Evolutionary conservation across 2,113 vertebrate species (phyloP), one percentile per base, ranked within the genome.

Genomic region (Myotis brandtii): DNA sequence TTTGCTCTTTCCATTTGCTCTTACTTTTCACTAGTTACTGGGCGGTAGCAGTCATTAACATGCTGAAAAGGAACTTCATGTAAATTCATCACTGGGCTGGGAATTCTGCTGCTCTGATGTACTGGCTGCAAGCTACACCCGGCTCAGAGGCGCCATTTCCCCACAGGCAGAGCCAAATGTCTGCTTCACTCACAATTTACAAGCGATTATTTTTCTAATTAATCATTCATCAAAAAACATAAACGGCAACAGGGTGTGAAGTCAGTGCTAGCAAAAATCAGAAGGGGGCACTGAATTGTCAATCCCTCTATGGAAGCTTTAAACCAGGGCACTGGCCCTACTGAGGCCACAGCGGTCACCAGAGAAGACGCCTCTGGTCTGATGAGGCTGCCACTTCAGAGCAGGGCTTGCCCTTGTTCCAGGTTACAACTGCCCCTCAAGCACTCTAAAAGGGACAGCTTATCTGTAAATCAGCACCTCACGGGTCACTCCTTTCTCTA

Each of bases 121-220:
- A 95, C 95, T 97, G 96, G 92, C 97, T 97, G 84, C 72, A 75
- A 87, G 21, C 97, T 97, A 97, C 96, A 90, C 94, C 95, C 30
- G 50, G 98, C 97, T 98, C 86, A 1, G 91, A 98, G 98, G 98
- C 96, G 25, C 96, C 40, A 97, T 98, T 97, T 98, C 98, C 98
- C 98, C 95, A 98, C 95, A 98, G 98, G 97, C 98, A 97, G 97
- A 98, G 98, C 98, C 98, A 98, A 99, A 98, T 48, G 98, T 98
- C 98, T 98, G 97, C 97, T 98, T 98, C 97, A 97, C 98, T 98
- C 98, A 97, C 98, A 98, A 98, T 98, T 98, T 98, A 98, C 98
- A 99, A 98, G 98, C 98, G 97, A 98, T 98, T 97, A 98, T 98
- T 99, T 98, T 98, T 98, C 97, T 98, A 99, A 99, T 99, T 98